Percentiles rank a stretch among this genome's conserved stretches.
phyloP scores from a whole-genome alignment of 2,888 invertebrate species.

The Mythimna impura region DNA sequence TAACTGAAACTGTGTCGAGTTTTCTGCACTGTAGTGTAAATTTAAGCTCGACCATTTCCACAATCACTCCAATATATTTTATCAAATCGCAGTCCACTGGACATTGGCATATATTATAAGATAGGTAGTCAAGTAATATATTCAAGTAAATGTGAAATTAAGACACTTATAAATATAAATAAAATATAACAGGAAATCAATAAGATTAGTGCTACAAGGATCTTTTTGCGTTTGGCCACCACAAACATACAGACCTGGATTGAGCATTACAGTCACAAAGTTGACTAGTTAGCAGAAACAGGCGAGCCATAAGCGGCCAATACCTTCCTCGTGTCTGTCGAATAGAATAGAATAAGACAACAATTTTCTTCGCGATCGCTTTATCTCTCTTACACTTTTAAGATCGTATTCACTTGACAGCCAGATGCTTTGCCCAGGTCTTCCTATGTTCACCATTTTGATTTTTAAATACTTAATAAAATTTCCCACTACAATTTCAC shows the following conservation, averaged over 20 bases:
- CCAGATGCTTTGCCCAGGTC: too few species aligned
- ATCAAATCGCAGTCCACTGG: conserved; percentile 7
- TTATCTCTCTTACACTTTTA: too few species aligned
- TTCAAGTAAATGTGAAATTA: conserved; percentile 45
- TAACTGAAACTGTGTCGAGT: conserved; percentile 3
- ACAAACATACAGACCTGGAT: neutral
- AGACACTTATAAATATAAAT: conserved; percentile 17
- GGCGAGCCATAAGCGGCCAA: too few species aligned
- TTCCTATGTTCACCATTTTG: too few species aligned
- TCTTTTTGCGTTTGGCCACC: neutral
- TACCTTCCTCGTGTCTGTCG: too few species aligned
- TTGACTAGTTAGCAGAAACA: too few species aligned
- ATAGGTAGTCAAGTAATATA: conserved; percentile 27
- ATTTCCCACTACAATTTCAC: too few species aligned
- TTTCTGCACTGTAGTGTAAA: conserved; percentile 16
- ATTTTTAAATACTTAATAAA: too few species aligned
- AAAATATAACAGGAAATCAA: conserved; percentile 17
- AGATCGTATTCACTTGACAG: too few species aligned
- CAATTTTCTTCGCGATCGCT: too few species aligned
- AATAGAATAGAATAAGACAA: too few species aligned
- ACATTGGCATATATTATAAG: conserved; percentile 1
- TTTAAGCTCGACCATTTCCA: conserved; percentile 6
- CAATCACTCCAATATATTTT: conserved; percentile 5
- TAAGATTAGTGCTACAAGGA: conserved; percentile 6
- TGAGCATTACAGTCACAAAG: too few species aligned